Conservation (phyloP, 2,797 vertebrate species). For the Tarsius wallacei region DNA sequence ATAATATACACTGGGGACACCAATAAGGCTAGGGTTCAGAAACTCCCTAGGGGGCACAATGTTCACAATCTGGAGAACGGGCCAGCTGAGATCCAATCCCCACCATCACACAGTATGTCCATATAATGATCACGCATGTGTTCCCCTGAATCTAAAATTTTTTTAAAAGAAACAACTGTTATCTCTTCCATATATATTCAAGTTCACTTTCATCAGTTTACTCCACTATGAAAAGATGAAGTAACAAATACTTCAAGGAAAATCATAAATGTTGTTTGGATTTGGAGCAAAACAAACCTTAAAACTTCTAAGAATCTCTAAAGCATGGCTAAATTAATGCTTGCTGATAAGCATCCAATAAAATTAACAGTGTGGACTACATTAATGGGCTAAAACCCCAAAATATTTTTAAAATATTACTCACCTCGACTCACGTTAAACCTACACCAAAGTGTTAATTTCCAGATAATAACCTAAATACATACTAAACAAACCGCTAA, state of each 20-base stretch:
- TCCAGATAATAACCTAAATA: slow-evolving; percentile 52
- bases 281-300: not conserved
- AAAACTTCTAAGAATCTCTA: not conserved
- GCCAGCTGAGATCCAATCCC: no score
- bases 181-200: not conserved
- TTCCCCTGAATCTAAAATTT: no score
- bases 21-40: no score
- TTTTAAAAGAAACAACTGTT: not conserved
- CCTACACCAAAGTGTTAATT: slow-evolving; percentile 44
- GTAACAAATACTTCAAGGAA: not conserved
- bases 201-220: not conserved
- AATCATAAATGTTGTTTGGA: not conserved
- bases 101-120: no score
- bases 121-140: no score
- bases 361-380: not conserved
- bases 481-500: not conserved
- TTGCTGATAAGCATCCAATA: not conserved
- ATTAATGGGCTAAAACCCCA: not conserved
- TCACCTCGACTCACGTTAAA: not conserved
- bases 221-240: not conserved
- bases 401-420: not conserved
- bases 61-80: no score
- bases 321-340: not conserved
- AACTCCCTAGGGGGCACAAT: no score
- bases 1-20: no score